These are phyloP conservation scores for Hydractinia symbiolongicarpus DNA, from an alignment of 30 jellyfish, hydroid and myxozoan species.

Conservation along the genomic window DNA sequence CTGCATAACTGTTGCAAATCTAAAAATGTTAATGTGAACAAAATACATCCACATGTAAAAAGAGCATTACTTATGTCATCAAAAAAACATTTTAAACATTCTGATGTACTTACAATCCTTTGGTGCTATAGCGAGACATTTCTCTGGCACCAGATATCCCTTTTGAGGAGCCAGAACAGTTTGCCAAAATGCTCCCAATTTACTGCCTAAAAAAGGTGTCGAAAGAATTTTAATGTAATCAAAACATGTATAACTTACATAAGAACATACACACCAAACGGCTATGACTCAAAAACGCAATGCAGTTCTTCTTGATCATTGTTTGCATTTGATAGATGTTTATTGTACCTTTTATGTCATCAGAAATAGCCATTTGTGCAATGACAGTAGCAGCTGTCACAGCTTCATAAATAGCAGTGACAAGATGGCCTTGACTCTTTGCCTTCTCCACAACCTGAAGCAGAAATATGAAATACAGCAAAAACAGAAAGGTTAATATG, in stretches of 20 bases:
- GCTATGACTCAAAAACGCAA: background rate
- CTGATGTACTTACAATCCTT: conserved; percentile 55
- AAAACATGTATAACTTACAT: background rate
- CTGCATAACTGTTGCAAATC: conserved; percentile 36
- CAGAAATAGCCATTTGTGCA: conserved; percentile 54
- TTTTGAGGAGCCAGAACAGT: conserved; percentile 39
- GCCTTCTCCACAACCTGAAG: conserved; percentile 42
- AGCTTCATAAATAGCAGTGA: conserved; percentile 47
- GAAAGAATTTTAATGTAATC: background rate
- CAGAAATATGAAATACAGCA: background rate
- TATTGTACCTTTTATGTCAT: conserved; percentile 53
- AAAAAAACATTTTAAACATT: background rate
- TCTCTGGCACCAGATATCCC: conserved; percentile 52
- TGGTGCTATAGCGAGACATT: conserved; percentile 45
- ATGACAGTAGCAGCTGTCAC: conserved; percentile 55
- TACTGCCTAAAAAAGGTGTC: conserved; percentile 19
- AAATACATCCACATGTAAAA: background rate
- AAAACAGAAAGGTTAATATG: background rate
- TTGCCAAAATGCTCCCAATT: conserved; percentile 53
- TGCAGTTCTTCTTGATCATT: background rate
- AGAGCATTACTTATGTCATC: background rate
- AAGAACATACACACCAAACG: background rate
- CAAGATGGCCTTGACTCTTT: conserved; percentile 46
- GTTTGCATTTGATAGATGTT: background rate
- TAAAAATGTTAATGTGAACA: background rate